A percentile compares a stretch with the other conserved stretches of the same genome.
Conservation (phyloP, 2,113 vertebrate species). For the Clarias magur region DNA sequence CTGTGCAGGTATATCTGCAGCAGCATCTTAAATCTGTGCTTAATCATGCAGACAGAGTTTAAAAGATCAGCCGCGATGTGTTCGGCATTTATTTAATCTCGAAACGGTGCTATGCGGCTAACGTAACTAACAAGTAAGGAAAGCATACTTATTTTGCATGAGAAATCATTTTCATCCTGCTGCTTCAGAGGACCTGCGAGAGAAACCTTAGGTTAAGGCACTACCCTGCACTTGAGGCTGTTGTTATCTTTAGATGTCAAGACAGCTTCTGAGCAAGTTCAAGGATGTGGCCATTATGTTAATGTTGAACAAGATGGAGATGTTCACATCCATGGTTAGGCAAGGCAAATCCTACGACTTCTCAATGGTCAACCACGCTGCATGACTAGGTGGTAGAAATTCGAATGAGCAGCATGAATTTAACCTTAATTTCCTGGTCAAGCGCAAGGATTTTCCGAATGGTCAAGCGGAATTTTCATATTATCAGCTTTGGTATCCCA, state of each 20-base stretch:
- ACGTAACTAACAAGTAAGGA: background rate
- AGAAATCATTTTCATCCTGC: constrained; percentile 51
- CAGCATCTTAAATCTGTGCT: constrained; percentile 7
- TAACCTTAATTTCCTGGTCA: background rate
- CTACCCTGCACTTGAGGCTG: background rate
- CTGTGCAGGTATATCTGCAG: constrained; percentile 25
- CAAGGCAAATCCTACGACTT: background rate
- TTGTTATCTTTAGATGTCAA: background rate
- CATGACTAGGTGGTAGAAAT: background rate
- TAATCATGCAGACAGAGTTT: constrained; percentile 14
- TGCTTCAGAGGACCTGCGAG: constrained; percentile 60
- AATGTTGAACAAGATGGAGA: background rate
- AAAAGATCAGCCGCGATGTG: constrained; percentile 6
- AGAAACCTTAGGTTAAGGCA: constrained; percentile 28
- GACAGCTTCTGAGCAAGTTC: background rate
- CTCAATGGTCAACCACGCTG: background rate
- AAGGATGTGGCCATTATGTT: background rate
- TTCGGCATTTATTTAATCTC: background rate
- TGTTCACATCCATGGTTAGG: background rate
- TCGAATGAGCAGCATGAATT: background rate
- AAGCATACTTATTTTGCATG: background rate
- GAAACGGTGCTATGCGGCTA: background rate
- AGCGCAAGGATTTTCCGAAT: background rate
- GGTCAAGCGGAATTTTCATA: no score
- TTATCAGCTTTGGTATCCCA: no score